Evolutionary conservation across 2,113 vertebrate genomes (phyloP).

Genomic region (Chlamydotis undulata): DNA sequence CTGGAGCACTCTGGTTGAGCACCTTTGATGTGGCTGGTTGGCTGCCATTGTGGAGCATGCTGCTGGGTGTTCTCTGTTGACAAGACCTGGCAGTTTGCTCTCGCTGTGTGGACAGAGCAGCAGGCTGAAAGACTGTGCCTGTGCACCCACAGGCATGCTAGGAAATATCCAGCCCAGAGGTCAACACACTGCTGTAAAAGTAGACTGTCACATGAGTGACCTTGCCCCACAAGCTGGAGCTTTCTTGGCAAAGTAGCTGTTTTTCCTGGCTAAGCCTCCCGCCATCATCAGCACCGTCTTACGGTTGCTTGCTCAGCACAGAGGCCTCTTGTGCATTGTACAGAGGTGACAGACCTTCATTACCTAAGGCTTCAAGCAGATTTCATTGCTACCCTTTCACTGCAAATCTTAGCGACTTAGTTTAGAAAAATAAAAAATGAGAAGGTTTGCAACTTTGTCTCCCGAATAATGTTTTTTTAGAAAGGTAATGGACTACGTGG

Average conservation of each 20-base stretch:
- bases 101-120: background rate
- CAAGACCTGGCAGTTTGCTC: accelerated
- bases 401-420: background rate
- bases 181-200: background rate
- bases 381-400: background rate
- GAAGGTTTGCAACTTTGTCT: background rate
- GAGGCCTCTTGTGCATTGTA: background rate
- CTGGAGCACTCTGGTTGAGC: accelerated
- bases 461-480: background rate
- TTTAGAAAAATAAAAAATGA: background rate
- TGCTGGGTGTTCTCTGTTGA: accelerated
- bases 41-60: background rate
- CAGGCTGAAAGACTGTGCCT: background rate
- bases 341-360: background rate
- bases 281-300: accelerated
- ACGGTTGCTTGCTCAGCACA: background rate
- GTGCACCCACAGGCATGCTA: too few relatives aligned
- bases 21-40: background rate
- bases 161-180: background rate
- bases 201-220: background rate
- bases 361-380: background rate
- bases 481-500: accelerated
- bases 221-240: background rate
- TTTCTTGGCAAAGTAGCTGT: background rate
- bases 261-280: background rate